phyloP scores from a whole-genome alignment of 1,140 invertebrate species.

The Mercenaria mercenaria region DNA sequence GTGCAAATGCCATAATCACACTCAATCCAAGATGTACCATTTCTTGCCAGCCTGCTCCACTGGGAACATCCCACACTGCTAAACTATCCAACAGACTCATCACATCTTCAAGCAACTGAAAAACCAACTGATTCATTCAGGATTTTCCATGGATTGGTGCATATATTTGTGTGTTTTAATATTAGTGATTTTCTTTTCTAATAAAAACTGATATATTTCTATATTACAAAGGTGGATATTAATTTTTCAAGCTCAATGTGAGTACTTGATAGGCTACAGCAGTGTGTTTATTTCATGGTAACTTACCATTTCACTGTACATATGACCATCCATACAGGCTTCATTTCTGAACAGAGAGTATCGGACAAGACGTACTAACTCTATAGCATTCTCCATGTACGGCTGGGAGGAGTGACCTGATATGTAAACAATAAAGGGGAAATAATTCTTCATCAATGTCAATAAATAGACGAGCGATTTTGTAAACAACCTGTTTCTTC shows the following conservation, averaged over 20 bases:
- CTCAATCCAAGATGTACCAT: conserved; percentile 88
- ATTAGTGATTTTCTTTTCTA: too few relatives aligned
- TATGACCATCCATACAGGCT: conserved; percentile 82
- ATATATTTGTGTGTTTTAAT: too few relatives aligned
- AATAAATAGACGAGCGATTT: too few relatives aligned
- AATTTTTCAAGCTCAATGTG: too few relatives aligned
- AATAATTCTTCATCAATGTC: too few relatives aligned
- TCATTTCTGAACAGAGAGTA: conserved; percentile 84
- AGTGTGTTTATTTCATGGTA: too few relatives aligned
- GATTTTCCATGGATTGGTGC: too few relatives aligned
- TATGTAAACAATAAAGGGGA: neutral
- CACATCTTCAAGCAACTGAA: conserved; percentile 88
- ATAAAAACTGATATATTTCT: too few relatives aligned
- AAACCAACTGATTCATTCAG: too few relatives aligned
- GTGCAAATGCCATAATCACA: conserved; percentile 88
- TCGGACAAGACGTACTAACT: conserved; percentile 88
- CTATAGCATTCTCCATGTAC: conserved; percentile 87
- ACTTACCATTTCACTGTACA: conserved; percentile 85
- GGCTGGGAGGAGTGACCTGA: conserved; percentile 54
- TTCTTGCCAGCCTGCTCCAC: conserved; percentile 88
- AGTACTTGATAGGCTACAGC: too few relatives aligned
- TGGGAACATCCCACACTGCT: conserved; percentile 86
- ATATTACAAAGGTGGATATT: too few relatives aligned
- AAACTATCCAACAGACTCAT: conserved; percentile 87
- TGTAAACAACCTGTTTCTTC: too few relatives aligned